Base-by-base conservation (phyloP, 2,113 vertebrate genomes). In the Thinocorus orbignyianus region DNA sequence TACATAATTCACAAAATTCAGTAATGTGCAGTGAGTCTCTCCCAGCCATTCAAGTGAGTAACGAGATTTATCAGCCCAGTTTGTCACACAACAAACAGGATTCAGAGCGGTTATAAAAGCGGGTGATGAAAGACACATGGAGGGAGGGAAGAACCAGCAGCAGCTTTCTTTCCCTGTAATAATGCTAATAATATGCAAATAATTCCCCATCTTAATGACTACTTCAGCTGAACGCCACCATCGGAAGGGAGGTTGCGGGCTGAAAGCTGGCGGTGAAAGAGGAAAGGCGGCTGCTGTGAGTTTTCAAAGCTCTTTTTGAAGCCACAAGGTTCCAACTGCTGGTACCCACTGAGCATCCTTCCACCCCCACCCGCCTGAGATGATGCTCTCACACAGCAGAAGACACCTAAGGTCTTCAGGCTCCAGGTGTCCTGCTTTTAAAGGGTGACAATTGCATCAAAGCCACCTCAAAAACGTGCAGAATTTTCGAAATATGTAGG, bases 111-210 rank as follows among this genome's bases (percentile, higher is more conserved):
- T 60, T 49, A 65, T 11, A 96, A 96, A 96, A 73, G 88, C 68
- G 79, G 76, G 81, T 92, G 95, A 96, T 96, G 95, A 96, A 88
- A 92, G 94, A 96, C 71, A 71, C 79, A 88, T 1, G 30, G 86
- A 92, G 88, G 95, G 93, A 97, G 90, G 95, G 91, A 74, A 95
- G 90, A 95, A 96, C 90, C 88, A 84, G 90, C 90, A 71, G 90
- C 90, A 52, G 93, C 88, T 96, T 96, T 88, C 92, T 92, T 95
- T 31, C 88, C 90, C 41, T 91, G 92, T 78, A 81, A 97, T 96
- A 94, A 96, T 93, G 95, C 92, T 96, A 96, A 93, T 96, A 94
- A 96, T 69, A 95, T 96, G 96, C 95, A 96, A 96, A 96, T 93
- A 88, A 92, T 61, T 83, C 88, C 91, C 92, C 65, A 4, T 96